Evolutionary conservation across 2,113 vertebrate species (phyloP).

Genomic region (Pelecanus crispus): DNA sequence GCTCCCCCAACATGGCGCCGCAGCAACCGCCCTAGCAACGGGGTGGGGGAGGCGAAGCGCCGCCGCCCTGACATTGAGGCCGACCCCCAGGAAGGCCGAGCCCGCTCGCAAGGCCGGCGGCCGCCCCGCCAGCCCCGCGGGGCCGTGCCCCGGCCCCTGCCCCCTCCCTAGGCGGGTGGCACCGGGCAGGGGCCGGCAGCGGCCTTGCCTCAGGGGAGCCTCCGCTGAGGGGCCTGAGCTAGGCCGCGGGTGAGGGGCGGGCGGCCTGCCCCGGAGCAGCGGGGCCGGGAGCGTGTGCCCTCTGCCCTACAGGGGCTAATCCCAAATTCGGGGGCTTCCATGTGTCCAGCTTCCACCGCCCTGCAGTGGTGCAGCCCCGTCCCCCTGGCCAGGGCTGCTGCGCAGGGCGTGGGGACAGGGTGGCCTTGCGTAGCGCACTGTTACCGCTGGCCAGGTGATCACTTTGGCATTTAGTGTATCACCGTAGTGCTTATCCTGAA

Average conservation of each 20-base stretch:
- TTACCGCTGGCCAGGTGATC: rapidly evolving
- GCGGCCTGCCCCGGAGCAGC: background rate
- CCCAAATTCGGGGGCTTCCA: background rate
- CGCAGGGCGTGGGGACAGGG: background rate
- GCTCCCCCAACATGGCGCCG: background rate
- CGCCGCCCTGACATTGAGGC: background rate
- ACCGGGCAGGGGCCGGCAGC: background rate
- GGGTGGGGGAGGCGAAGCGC: background rate
- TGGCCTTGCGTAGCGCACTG: rapidly evolving
- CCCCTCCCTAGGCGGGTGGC: background rate
- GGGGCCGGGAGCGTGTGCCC: background rate
- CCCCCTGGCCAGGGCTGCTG: background rate
- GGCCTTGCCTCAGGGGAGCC: background rate
- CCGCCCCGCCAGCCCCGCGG: background rate
- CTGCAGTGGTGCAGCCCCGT: background rate
- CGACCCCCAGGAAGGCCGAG: background rate
- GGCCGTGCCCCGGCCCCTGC: background rate
- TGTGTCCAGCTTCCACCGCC: background rate
- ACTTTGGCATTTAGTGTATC: rapidly evolving
- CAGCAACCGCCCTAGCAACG: background rate
- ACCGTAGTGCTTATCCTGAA: rapidly evolving
- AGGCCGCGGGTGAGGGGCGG: rapidly evolving
- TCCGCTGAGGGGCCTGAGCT: background rate
- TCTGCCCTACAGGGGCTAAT: background rate
- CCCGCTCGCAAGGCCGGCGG: background rate